These are phyloP conservation scores for Myotis davidii DNA, from an alignment of 2,113 vertebrate genomes.

Conservation along the genomic window DNA sequence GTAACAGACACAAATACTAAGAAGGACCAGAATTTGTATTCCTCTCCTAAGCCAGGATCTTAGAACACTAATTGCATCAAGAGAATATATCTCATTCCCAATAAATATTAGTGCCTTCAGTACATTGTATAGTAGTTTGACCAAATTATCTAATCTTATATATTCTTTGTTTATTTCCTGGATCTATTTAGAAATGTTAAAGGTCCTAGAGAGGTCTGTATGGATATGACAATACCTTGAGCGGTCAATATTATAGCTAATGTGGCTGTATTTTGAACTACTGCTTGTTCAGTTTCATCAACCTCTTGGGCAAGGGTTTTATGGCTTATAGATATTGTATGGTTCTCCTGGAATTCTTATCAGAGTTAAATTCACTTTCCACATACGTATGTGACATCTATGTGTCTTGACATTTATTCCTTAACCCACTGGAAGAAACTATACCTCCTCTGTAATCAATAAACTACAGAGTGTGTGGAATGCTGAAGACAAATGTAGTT, in stretches of 20 bases:
- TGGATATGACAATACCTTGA: background rate
- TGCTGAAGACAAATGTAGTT: background rate
- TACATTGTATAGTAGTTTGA: background rate
- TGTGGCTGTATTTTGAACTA: background rate
- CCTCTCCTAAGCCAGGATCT: background rate
- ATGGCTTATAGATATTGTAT: background rate
- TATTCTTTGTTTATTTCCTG: slow-evolving; percentile 4
- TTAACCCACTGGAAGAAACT: background rate
- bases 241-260: background rate
- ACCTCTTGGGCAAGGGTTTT: background rate
- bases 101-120: background rate
- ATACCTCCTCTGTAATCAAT: background rate
- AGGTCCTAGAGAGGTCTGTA: background rate
- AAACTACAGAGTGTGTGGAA: background rate
- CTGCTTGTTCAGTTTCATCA: background rate
- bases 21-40: background rate
- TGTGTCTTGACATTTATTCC: slow-evolving; percentile 31
- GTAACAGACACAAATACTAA: background rate
- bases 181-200: background rate
- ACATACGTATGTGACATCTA: background rate
- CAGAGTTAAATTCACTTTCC: background rate
- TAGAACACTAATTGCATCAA: background rate
- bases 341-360: background rate
- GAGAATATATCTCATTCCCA: background rate
- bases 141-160: background rate